Conservation (phyloP, 2,113 vertebrate genomes). For the sheep (Ovis aries) region ARS-UI_Ramb_v3.0 NC_056080.1:41325501-41326000, state of each 20-base stretch:
- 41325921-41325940: conserved; percentile 2
- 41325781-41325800: not conserved
- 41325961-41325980: not conserved
- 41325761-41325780: not conserved
- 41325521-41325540: not conserved
- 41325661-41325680: not conserved
- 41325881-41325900: not conserved
- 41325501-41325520: not conserved
- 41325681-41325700: not conserved
- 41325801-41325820: not conserved
- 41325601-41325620: not conserved
- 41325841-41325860: not conserved
- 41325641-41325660: not conserved
- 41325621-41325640: not conserved
- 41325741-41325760: not conserved
- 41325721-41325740: not conserved
- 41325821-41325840: not conserved
- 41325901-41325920: not conserved
- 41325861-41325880: not conserved
- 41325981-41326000: not conserved
- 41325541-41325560: not conserved
- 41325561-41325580: not conserved
- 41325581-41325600: not conserved
- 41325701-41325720: not conserved
- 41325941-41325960: not conserved